Percentiles rank a stretch among this genome's conserved stretches.
Conservation (phyloP, 2,797 vertebrate genomes). For the Pithecia hirsuta region DNA sequence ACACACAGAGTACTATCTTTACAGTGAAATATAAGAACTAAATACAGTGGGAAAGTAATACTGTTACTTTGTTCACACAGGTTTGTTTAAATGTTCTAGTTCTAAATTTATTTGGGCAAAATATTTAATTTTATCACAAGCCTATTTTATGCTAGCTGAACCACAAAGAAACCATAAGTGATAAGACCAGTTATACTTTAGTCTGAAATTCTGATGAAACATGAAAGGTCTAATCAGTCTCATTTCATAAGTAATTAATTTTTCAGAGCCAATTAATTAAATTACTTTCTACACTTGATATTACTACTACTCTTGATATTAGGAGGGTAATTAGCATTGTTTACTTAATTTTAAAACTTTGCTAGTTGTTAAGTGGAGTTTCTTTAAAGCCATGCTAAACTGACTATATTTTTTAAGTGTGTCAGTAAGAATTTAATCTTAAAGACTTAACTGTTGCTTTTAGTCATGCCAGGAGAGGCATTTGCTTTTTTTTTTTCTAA, state of each 20-base stretch:
- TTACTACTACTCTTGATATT: slow-evolving; percentile 54
- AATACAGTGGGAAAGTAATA: not conserved
- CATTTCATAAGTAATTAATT: slow-evolving; percentile 74
- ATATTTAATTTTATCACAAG: slow-evolving; percentile 30
- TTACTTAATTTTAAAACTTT: slow-evolving; percentile 79
- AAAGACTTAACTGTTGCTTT: slow-evolving; percentile 33
- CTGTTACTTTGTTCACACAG: not conserved
- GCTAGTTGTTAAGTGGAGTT: slow-evolving; percentile 64
- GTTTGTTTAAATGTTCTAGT: not conserved
- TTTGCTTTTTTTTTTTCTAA: slow-evolving; percentile 53
- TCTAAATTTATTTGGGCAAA: slow-evolving; percentile 39
- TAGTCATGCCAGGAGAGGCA: slow-evolving; percentile 19
- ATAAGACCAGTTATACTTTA: slow-evolving; percentile 34
- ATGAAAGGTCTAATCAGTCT: slow-evolving; percentile 72
- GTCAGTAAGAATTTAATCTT: slow-evolving; percentile 40
- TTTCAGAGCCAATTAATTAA: slow-evolving; percentile 81
- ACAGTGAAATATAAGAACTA: not conserved
- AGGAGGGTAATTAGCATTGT: slow-evolving; percentile 77
- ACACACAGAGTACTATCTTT: not conserved
- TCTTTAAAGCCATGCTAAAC: slow-evolving; percentile 61
- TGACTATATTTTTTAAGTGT: slow-evolving; percentile 47
- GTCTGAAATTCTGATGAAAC: slow-evolving; percentile 58
- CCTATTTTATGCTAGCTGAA: slow-evolving; percentile 40
- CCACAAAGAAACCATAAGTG: slow-evolving; percentile 25
- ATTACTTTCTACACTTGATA: slow-evolving; percentile 75